These are phyloP conservation scores for Alectura lathami DNA, from an alignment of 2,113 vertebrate species.

Conservation along the genomic window DNA sequence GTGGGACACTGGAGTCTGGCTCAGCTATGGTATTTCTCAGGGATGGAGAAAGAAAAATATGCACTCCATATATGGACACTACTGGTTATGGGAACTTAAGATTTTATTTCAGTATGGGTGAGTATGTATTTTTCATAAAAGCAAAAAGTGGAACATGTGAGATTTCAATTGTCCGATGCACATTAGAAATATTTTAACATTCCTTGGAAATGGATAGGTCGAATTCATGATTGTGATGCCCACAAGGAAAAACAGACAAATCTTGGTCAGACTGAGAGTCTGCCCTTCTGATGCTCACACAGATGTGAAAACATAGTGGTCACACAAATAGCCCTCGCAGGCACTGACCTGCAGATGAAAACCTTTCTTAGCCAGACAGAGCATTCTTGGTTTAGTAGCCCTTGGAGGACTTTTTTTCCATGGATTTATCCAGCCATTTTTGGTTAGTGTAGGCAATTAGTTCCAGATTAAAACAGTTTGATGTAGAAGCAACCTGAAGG, in stretches of 20 bases:
- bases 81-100: slow-evolving; percentile 93
- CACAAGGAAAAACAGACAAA: background rate
- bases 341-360: background rate
- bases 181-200: background rate
- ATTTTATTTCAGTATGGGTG: slow-evolving; percentile 95
- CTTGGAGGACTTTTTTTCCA: background rate
- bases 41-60: slow-evolving; percentile 89
- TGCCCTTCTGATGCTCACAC: background rate
- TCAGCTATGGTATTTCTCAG: slow-evolving; percentile 88
- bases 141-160: background rate
- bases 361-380: background rate
- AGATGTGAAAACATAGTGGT: background rate
- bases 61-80: slow-evolving; percentile 93
- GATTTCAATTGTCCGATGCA: background rate
- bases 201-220: background rate
- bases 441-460: background rate
- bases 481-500: background rate
- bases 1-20: slow-evolving; percentile 92
- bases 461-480: background rate
- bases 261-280: background rate
- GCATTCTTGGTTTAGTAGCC: background rate
- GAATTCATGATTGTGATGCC: background rate
- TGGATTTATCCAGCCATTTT: background rate
- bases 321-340: background rate
- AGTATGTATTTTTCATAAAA: slow-evolving; percentile 35